phyloP scores from a whole-genome alignment of 2,888 invertebrate genomes.

The Drepanosiphum platanoidis region DNA sequence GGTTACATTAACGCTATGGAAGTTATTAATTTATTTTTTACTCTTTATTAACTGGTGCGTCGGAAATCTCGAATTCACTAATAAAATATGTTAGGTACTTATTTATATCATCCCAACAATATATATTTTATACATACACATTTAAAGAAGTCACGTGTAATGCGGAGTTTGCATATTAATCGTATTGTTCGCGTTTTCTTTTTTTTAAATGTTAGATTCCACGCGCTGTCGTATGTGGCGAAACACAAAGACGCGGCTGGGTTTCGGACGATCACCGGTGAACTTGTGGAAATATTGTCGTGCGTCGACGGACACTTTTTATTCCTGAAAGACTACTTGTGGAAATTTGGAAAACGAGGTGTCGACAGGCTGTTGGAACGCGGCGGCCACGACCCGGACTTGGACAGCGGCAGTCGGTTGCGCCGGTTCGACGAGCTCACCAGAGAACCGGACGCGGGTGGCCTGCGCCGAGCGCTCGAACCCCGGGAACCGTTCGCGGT shows the following conservation, averaged over 20 bases:
- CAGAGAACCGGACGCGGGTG: not conserved
- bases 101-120: no score
- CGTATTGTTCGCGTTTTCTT: no score
- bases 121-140: no score
- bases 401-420: not conserved
- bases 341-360: not conserved
- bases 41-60: no score
- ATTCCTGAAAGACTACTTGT: not conserved
- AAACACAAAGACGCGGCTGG: slow-evolving; percentile 52
- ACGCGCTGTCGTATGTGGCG: slow-evolving; percentile 64
- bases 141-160: no score
- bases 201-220: slow-evolving; percentile 63
- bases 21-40: no score
- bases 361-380: slow-evolving; percentile 10
- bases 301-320: not conserved
- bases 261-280: not conserved
- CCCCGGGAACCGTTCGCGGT: slow-evolving; percentile 64
- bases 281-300: no score
- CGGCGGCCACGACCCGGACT: not conserved
- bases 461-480: not conserved
- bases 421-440: not conserved
- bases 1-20: no score
- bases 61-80: no score
- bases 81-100: no score
- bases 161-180: no score